Base-by-base conservation (phyloP, 1,140 invertebrate genomes). In the Pentalonia nigronervosa region DNA sequence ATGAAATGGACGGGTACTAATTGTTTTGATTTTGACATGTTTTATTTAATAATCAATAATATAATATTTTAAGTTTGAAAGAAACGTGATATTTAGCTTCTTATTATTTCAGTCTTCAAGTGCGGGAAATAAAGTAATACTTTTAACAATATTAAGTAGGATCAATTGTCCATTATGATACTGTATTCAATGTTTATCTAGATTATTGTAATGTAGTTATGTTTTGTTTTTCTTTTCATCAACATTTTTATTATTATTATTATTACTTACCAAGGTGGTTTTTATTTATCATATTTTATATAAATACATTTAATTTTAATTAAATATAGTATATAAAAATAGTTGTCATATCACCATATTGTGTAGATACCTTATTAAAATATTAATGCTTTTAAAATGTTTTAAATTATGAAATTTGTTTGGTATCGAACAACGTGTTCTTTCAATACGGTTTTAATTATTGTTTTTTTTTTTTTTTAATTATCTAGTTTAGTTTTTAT, bases 81-180 rank as follows among this genome's bases (percentile, higher is more conserved):
- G 20, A 56, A 25, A 36, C n/a, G 50, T 89, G 87, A 89, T 89
- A 89, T 89, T 56, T 89, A 89, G 87, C n/a, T 89, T 53, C 21
- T 53, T 53, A 89, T 34, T 36, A 36, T 89, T 50, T 36, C n/a
- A 89, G 25, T 88, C 14, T 88, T 48, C 47, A 50, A 50, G 8
- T 48, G 45, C 11, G 9, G 34, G 60, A 9, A 30, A 90, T 90
- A 1, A 56, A 89, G 20, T 90, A 90, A 41, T 30, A 30, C 2
- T 17, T 41, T 14, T 20, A 41, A 41, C 23, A 41, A 20, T 60
- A 90, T 60, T 21, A 50, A n/a, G 17, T 34, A 41, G 11, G 21
- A 36, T 53, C 48, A 89, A 76, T 76, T 76, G n/a, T 88, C 4
- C 47, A 53, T 88, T 89, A 36, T 53, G 20, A 88, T 50, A 88